Base-by-base conservation (phyloP, 1,140 invertebrate genomes). In the Drosophila burlai region DNA sequence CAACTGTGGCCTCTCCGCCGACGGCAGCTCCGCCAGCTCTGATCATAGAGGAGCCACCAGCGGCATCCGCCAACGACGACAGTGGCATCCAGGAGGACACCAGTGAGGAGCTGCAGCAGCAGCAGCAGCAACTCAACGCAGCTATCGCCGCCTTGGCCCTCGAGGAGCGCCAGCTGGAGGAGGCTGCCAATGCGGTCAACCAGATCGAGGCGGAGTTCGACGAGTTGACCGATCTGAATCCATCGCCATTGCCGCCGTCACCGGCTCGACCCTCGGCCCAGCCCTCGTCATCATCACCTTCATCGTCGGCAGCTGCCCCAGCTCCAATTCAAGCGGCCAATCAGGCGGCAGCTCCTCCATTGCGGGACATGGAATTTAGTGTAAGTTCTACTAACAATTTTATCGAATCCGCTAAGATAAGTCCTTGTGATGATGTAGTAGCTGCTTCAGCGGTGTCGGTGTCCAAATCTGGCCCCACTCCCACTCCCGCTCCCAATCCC, bases 81-180 rank as follows among this genome's bases (percentile, higher is more conserved):
- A 97, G 96, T 62, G 97, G 96, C 5, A 97, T 97, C 59, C 96
- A 97, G 76, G 97, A 96, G 40, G 84, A 89, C 46, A 31, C 95
- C 95, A 55, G 58, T 3, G 96, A 97, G 86, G 96, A 91, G 40
- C 43, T 83, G 55, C 74, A 84, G 47, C 83, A 91, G 31, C 91
- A 91, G 60, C 84, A 92, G 46, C 79, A 83, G 26, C 85, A 92
- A 55, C 54, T 92, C 2, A 92, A 92, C 58, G 91, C 83, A 15
- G 91, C 91, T 38, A 91, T 92, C 42, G 91, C 89, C 24, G 91
- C 91, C 1, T 59, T 92, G 38, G 82, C 78, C 10, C 61, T 91
- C 15, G 91, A 92, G 60, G 91, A 92, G 42, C 79, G 81, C n/a
- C 91, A 92, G 52, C 49, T 92, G 65, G 83, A 90, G 62, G 83